Base-by-base conservation (phyloP, 1,140 invertebrate genomes). In the Paracyclopina nana region DNA sequence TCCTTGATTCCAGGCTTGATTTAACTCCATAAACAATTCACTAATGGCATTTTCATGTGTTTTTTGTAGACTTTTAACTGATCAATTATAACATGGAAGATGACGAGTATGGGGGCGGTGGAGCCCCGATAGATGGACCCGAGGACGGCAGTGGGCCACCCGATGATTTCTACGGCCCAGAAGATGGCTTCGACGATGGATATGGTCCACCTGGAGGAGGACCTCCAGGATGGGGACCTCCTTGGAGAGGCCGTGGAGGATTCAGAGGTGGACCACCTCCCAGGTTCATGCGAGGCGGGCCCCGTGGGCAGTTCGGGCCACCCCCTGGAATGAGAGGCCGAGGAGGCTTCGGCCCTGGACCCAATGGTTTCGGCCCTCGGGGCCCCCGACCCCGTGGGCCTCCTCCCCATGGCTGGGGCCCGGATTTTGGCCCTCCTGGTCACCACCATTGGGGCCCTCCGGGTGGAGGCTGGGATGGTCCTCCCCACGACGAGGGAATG, bases 291-390 rank as follows among this genome's bases (percentile, higher is more conserved):
- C 9, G 12, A 12, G 44, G 41, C 30, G n/a, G n/a, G n/a, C n/a
- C n/a, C n/a, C 22, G 12, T 54, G 14, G 18, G 6, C 11, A 22
- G n/a, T 18, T 30, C n/a, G 29, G 26, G 5, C 46, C 29, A 2
- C 22, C 22, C n/a, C 24, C 14, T 2, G 14, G 34, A 6, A 52
- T 53, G 30, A n/a, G 34, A n/a, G 31, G 50, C 2, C 50, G 25
- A n/a, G n/a, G 20, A 4, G 27, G 26, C n/a, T 26, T 18, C 11
- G 46, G 46, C 14, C 46, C 46, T 8, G 16, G 40, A 6, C 22
- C 22, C 6, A 25, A 11, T n/a, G 16, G 22, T 40, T n/a, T n/a
- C 29, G 46, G 46, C 29, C 42, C 42, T 44, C 18, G 42, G 24
- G 42, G 42, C 12, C 28, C 28, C 14, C 24, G 46, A 38, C 20